Conservation (phyloP, 2,113 vertebrate genomes). For the Nycticryphes semicollaris region DNA sequence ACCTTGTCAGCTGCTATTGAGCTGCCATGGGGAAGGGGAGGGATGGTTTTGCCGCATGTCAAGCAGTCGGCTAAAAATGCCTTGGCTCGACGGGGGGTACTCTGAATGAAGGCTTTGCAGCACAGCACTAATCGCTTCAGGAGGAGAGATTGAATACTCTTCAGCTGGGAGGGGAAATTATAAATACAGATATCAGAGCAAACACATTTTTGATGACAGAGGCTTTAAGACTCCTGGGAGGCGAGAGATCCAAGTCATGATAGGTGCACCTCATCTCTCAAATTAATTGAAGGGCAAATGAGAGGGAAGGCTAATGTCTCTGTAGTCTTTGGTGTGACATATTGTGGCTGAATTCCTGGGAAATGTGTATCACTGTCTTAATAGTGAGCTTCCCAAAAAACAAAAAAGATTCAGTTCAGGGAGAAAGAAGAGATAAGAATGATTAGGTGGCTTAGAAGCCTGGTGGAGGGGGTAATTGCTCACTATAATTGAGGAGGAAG, state of each 20-base stretch:
- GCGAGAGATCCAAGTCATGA: conserved; percentile 29
- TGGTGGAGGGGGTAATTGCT: not conserved
- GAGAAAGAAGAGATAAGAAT: not conserved
- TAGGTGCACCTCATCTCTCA: conserved; percentile 33
- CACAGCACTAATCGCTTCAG: not conserved
- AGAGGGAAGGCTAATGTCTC: not conserved
- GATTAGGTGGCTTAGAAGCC: not conserved
- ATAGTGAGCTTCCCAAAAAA: not conserved
- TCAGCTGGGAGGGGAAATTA: not conserved
- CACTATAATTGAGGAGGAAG: conserved; percentile 17
- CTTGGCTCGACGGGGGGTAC: not conserved
- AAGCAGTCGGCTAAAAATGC: not conserved
- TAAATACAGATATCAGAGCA: conserved; percentile 10
- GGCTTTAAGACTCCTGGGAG: conserved; percentile 18
- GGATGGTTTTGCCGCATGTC: not conserved
- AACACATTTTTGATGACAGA: not conserved
- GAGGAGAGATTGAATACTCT: conserved; percentile 3
- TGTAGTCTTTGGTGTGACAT: conserved; percentile 3
- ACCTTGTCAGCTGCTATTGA: not conserved
- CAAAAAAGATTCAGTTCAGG: not conserved
- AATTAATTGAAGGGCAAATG: conserved; percentile 50
- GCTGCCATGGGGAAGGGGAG: not conserved
- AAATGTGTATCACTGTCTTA: not conserved
- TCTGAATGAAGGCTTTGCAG: not conserved
- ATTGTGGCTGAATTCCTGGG: not conserved